Percentiles rank a stretch among this genome's conserved stretches.
phyloP scores from a whole-genome alignment of 2,888 invertebrate genomes.

The Trilocha varians region DNA sequence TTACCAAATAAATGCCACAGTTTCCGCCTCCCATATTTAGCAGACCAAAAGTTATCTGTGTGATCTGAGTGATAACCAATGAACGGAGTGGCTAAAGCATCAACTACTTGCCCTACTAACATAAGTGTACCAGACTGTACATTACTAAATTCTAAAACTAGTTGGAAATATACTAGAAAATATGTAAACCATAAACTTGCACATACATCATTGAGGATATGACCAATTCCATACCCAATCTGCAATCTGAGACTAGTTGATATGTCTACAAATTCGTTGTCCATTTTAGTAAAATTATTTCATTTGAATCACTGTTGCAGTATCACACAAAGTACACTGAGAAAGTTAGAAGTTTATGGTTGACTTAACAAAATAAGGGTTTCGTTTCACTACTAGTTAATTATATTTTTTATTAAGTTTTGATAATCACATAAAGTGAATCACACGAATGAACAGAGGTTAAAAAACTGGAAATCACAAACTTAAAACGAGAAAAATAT shows the following conservation, averaged over 20 bases:
- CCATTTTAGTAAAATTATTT: constrained; percentile 31
- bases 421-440: too few species aligned
- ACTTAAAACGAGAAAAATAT: too few species aligned
- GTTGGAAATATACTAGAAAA: constrained; percentile 85
- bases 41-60: constrained; percentile 76
- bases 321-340: too few species aligned
- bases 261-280: constrained; percentile 60
- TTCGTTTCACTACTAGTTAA: too few species aligned
- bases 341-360: too few species aligned
- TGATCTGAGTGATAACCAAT: constrained; percentile 89
- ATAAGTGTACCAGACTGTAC: constrained; percentile 77
- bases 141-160: constrained; percentile 72
- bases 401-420: too few species aligned
- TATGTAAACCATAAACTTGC: constrained; percentile 97
- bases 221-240: constrained; percentile 83
- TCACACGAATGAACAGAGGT: too few species aligned
- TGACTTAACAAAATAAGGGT: too few species aligned
- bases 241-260: constrained; percentile 55
- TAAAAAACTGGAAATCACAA: too few species aligned
- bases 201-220: constrained; percentile 92
- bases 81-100: constrained; percentile 90
- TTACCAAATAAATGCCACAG: constrained; percentile 92
- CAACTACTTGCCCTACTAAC: constrained; percentile 88
- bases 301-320: too few species aligned
- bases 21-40: constrained; percentile 86